Evolutionary conservation across 2,888 invertebrate species (phyloP).

Genomic region (Tenthredo scrophulariae): DNA sequence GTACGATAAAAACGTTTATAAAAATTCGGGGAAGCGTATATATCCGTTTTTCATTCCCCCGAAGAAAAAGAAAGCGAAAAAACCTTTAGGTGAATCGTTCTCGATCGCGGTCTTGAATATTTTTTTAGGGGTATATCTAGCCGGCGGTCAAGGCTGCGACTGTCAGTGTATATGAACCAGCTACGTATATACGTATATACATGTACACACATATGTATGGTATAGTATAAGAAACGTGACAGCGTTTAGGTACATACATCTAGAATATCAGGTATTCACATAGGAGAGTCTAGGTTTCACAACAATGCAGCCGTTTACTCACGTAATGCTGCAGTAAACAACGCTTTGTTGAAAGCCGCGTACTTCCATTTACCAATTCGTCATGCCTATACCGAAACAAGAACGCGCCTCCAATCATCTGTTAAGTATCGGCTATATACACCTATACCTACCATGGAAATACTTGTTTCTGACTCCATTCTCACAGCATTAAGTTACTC

Average conservation of each 20-base stretch:
- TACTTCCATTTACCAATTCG: conserved; percentile 76
- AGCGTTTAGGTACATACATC: conserved; percentile 14
- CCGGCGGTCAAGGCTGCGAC: conserved; percentile 4
- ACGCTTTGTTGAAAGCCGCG: conserved; percentile 73
- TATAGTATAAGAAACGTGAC: conserved; percentile 18
- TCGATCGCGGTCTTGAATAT: not conserved
- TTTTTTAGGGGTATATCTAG: not conserved
- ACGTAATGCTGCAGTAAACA: conserved; percentile 68
- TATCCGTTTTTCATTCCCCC: not conserved
- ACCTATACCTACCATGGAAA: conserved; percentile 41
- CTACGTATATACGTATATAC: not conserved
- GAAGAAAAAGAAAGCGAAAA: not conserved
- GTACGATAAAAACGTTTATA: not conserved
- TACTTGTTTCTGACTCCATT: conserved; percentile 52
- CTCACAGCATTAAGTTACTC: conserved; percentile 51
- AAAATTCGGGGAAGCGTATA: not conserved
- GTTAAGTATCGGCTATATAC: conserved; percentile 33
- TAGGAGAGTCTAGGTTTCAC: conserved; percentile 17
- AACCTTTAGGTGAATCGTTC: not conserved
- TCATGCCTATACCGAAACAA: conserved; percentile 67
- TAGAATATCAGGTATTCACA: conserved; percentile 38
- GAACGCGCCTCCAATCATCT: conserved; percentile 59
- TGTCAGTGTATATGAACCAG: not conserved
- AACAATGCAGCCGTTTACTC: conserved; percentile 71
- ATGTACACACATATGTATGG: too few species aligned